Evolutionary conservation across 2,888 invertebrate species (phyloP), one percentile per base, ranked within the genome.

Genomic region (Tortricodes alternella): DNA sequence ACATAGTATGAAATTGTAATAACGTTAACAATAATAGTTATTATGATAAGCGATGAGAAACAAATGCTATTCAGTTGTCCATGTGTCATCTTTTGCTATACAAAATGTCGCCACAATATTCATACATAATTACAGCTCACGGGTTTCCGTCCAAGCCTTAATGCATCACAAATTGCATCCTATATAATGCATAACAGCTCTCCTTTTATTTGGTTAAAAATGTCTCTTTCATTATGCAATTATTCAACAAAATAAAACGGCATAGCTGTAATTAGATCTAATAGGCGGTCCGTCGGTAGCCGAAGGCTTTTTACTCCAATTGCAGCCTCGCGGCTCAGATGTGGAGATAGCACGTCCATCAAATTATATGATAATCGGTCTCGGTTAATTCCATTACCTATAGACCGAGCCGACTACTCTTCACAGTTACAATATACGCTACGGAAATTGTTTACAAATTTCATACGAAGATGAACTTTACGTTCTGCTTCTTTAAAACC

Each of bases 301-400:
- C 70, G 41, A 60, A 53, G 70, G 78, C 71, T 46, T 61, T 60
- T 70, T 71, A 67, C 68, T 73, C 67, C 71, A 74, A 71, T 73
- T 71, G 71, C 70, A 68, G 57, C 59, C 58, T 60, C 50, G 51
- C 58, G 50, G 50, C 62, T 37, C 60, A 39, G 61, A 64, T 64
- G 46, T 56, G 67, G 65, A 71, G 76, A 73, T 75, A 74, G 68
- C 71, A 72, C 73, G 72, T 77, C 71, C 69, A 76, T 76, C 75
- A 76, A 77, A 76, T 79, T 76, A 78, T 76, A 75, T 71, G 75
- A 78, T 78, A 80, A 79, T 78, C 75, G 73, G 68, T 52, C 67
- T 60, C 64, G 64, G 74, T 75, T 77, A 77, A 76, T 78, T 74
- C 74, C 63, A 65, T 65, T 65, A 75, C 74, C 65, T 66, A 70